These are phyloP conservation scores for Medauroidea extradentata DNA, from an alignment of 1,140 invertebrate species.

Conservation along the genomic window DNA sequence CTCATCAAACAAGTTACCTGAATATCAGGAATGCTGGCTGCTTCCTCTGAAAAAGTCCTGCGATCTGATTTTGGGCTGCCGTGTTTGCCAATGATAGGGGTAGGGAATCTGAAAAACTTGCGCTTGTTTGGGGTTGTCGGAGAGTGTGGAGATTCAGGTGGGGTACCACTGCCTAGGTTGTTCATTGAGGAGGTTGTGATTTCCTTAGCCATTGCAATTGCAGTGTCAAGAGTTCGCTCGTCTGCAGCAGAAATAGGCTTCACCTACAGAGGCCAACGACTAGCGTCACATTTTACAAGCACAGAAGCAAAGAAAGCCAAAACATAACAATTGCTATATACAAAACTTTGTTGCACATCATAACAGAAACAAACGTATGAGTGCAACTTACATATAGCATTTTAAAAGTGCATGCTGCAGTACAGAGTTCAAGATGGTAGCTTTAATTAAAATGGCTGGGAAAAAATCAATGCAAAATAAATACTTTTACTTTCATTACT, in stretches of 20 bases:
- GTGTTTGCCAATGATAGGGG: conserved; percentile 38
- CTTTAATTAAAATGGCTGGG: too few relatives aligned
- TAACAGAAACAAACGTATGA: too few relatives aligned
- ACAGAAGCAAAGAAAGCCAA: too few relatives aligned
- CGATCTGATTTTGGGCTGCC: conserved; percentile 61
- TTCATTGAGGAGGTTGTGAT: conserved; percentile 84
- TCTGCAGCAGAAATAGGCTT: conserved; percentile 94
- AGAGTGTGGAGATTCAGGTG: conserved; percentile 59
- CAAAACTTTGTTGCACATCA: too few relatives aligned
- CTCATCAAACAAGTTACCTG: conserved; percentile 55
- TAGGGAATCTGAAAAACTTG: conserved; percentile 84
- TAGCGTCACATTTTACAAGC: too few relatives aligned
- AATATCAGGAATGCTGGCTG: conserved; percentile 82
- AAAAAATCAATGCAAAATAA: too few relatives aligned
- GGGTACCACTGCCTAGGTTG: conserved; percentile 56
- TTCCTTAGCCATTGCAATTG: conserved; percentile 91
- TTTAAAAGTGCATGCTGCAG: too few relatives aligned
- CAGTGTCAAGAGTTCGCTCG: conserved; percentile 87
- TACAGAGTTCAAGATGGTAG: too few relatives aligned
- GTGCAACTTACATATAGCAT: too few relatives aligned
- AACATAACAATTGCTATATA: too few relatives aligned
- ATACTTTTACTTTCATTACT: too few relatives aligned
- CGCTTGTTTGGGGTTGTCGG: conserved; percentile 74
- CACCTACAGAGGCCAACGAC: conserved; percentile 49
- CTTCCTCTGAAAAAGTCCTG: conserved; percentile 84